Percentiles rank a stretch among this genome's conserved stretches.
Evolutionary conservation across 2,888 invertebrate genomes (phyloP).

Genomic region (Limnephilus rhombicus): DNA sequence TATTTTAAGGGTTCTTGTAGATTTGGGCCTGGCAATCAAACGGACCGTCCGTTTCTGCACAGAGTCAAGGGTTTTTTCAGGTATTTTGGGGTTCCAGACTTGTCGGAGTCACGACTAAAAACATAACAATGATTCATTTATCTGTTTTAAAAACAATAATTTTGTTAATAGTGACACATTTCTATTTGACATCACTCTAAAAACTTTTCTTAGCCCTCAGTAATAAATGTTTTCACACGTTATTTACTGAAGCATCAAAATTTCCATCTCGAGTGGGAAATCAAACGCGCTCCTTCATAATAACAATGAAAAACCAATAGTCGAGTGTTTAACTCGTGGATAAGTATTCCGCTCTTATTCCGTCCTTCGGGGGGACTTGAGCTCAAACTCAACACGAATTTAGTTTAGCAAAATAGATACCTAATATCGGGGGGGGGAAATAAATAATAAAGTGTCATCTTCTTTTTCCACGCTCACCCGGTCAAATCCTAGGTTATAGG

Average conservation of each 20-base stretch:
- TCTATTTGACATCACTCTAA: neutral
- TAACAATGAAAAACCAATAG: constrained; percentile 24
- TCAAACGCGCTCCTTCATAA: constrained; percentile 17
- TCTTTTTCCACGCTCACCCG: neutral
- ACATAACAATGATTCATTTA: no score
- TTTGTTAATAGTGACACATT: neutral
- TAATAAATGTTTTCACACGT: neutral
- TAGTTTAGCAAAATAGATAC: neutral
- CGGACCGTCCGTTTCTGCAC: no score
- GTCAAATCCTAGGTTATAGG: neutral
- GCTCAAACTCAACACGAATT: neutral
- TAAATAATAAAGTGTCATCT: no score
- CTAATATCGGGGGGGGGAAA: no score
- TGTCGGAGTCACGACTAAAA: no score
- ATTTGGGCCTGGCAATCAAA: no score
- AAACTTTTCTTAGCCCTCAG: neutral
- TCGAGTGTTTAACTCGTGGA: constrained; percentile 27
- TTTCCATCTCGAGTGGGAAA: neutral
- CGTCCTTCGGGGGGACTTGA: neutral
- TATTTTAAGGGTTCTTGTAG: no score
- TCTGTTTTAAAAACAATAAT: no score
- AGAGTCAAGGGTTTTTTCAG: no score
- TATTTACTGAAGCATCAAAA: neutral
- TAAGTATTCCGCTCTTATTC: constrained; percentile 25
- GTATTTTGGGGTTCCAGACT: no score